These are phyloP conservation scores for Crenuchus spilurus DNA, from an alignment of 2,797 vertebrate genomes.

Conservation along the genomic window DNA sequence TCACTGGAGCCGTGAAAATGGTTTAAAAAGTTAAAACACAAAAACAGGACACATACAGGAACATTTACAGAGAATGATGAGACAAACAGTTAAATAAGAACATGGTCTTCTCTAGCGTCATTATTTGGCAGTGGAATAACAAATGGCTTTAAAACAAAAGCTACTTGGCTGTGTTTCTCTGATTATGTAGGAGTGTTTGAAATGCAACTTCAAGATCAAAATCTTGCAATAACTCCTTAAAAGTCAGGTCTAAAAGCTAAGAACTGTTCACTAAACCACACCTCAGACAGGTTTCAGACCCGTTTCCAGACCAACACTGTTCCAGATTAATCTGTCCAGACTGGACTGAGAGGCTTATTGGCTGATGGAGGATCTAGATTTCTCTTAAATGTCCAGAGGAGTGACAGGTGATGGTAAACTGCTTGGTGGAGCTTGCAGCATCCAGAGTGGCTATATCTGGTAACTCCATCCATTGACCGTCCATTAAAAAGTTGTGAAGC, in stretches of 20 bases:
- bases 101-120: background rate
- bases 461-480: no score
- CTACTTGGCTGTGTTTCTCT: slow-evolving; percentile 12
- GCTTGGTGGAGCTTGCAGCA: no score
- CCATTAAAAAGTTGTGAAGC: no score
- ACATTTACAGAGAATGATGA: background rate
- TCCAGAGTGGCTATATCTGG: no score
- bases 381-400: background rate
- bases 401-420: background rate
- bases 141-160: background rate
- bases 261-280: background rate
- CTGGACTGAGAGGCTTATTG: no score
- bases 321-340: no score
- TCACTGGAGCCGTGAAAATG: background rate
- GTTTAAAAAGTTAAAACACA: slow-evolving; percentile 18
- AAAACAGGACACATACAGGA: background rate
- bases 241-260: slow-evolving; percentile 2
- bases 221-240: background rate
- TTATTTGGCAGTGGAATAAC: background rate
- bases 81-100: slow-evolving; percentile 27
- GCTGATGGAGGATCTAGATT: background rate
- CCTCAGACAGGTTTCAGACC: background rate
- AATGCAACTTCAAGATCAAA: background rate
- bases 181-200: background rate
- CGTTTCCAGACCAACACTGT: background rate